Conservation (phyloP, 1,140 invertebrate species). For the Cotesia chilonis region DNA sequence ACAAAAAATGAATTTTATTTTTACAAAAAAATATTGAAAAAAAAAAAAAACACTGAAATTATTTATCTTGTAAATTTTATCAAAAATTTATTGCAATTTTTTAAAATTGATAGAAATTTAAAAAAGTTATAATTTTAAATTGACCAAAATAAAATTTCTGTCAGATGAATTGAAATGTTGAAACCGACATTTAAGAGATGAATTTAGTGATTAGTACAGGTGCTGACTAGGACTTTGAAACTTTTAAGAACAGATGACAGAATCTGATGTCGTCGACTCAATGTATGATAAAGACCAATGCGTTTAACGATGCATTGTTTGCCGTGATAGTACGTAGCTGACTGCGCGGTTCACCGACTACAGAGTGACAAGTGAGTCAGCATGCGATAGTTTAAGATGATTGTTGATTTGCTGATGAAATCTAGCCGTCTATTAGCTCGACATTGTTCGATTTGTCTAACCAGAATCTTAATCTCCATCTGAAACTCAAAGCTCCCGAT, state of each 20-base stretch:
- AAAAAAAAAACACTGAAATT: too few relatives aligned
- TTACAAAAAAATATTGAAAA: too few relatives aligned
- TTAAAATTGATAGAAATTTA: too few relatives aligned
- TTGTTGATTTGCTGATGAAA: slow-evolving; percentile 1
- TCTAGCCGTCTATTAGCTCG: background rate
- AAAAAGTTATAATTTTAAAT: too few relatives aligned
- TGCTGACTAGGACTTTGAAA: slow-evolving; percentile 24
- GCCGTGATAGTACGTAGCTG: slow-evolving; percentile 35
- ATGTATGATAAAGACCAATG: slow-evolving; percentile 24
- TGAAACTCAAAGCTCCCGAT: too few relatives aligned
- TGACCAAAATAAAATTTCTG: too few relatives aligned
- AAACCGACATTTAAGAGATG: background rate
- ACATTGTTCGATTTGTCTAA: too few relatives aligned
- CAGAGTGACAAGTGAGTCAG: background rate
- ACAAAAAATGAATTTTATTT: too few relatives aligned
- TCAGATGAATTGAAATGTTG: background rate
- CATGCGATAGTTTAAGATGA: background rate
- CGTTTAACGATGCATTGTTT: slow-evolving; percentile 44
- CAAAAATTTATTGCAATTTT: too few relatives aligned
- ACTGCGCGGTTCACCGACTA: slow-evolving; percentile 18
- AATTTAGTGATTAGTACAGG: background rate
- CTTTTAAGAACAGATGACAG: slow-evolving; percentile 9
- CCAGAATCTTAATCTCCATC: too few relatives aligned
- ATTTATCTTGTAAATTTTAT: too few relatives aligned
- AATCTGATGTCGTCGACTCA: slow-evolving; percentile 19